Conservation (phyloP, 2,888 invertebrate genomes). For the Diplazon laetatorius region DNA sequence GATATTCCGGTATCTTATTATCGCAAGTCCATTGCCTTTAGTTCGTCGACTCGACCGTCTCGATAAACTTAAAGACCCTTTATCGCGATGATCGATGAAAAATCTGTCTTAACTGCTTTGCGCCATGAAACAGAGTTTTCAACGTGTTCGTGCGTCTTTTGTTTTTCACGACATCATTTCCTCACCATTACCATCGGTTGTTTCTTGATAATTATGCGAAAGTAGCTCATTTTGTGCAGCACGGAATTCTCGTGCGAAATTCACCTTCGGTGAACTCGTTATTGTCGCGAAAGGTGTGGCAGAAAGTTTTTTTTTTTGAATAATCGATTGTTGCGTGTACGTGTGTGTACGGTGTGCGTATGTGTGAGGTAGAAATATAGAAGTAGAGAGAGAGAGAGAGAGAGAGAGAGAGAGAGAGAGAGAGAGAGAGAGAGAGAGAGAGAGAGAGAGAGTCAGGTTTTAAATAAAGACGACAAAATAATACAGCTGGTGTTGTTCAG, state of each 20-base stretch:
- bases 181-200: slow-evolving; percentile 9
- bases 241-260: background rate
- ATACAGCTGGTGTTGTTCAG: no score
- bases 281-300: slow-evolving; percentile 40
- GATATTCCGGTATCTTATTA: slow-evolving; percentile 6
- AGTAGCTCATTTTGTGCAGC: background rate
- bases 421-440: background rate
- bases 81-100: slow-evolving; percentile 7
- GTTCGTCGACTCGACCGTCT: background rate
- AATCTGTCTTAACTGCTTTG: background rate
- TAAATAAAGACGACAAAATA: slow-evolving; percentile 22
- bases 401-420: no score
- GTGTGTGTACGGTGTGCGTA: background rate
- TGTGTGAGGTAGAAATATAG: no score
- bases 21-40: slow-evolving; percentile 9
- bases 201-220: background rate
- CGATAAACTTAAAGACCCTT: slow-evolving; percentile 31
- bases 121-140: slow-evolving; percentile 11
- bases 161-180: slow-evolving; percentile 9
- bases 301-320: slow-evolving; percentile 54
- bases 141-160: background rate
- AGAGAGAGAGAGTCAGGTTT: background rate
- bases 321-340: slow-evolving; percentile 27
- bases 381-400: no score
- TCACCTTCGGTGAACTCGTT: background rate